Percentiles rank a stretch among this genome's conserved stretches.
phyloP scores from a whole-genome alignment of 2,797 vertebrate genomes.

The Peromyscus melanophrys region DNA sequence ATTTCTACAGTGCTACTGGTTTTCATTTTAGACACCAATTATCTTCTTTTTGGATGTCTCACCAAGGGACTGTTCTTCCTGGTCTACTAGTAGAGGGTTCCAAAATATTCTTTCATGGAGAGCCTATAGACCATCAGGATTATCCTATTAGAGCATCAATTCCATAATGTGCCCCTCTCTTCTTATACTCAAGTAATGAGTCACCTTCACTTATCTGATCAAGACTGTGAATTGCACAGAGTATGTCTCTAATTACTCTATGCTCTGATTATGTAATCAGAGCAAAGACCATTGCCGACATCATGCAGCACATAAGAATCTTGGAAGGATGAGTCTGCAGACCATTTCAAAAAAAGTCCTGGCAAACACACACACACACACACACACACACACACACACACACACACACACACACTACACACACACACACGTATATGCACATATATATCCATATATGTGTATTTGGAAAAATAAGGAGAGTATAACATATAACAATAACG shows the following conservation, averaged over 20 bases:
- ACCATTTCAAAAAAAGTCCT: neutral
- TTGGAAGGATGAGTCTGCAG: neutral
- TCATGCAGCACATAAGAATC: neutral
- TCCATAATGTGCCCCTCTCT: neutral
- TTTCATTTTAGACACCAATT: slow-evolving; percentile 72
- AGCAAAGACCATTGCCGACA: neutral
- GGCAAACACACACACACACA: neutral
- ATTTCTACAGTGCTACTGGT: slow-evolving; percentile 1
- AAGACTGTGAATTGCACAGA: slow-evolving; percentile 21
- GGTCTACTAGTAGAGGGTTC: neutral
- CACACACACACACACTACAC: no score
- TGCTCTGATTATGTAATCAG: neutral
- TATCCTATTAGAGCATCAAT: neutral
- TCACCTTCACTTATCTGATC: slow-evolving; percentile 31
- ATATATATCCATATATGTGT: no score
- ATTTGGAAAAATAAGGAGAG: neutral
- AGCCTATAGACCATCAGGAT: neutral
- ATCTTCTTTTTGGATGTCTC: slow-evolving; percentile 28
- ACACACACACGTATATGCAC: no score
- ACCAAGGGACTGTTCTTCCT: slow-evolving; percentile 17
- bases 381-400: no score
- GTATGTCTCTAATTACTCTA: slow-evolving; percentile 25
- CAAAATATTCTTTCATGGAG: neutral
- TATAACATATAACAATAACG: neutral
- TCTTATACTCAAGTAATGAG: slow-evolving; percentile 19